These are phyloP conservation scores for Griposia aprilina DNA, from an alignment of 2,888 invertebrate genomes.

Conservation along the genomic window DNA sequence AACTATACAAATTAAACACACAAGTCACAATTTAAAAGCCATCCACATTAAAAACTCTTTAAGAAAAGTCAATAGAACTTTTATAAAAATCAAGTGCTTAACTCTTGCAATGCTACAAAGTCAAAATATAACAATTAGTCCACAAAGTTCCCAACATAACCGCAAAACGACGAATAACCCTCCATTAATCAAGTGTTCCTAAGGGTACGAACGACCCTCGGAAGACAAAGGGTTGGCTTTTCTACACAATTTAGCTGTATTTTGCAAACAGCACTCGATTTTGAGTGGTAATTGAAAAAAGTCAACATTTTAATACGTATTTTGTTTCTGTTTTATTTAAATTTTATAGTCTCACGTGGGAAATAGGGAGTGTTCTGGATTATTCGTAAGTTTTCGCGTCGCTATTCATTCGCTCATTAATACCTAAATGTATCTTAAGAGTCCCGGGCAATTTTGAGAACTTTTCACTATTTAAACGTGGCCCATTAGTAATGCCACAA, in stretches of 20 bases:
- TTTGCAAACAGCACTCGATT: conserved; percentile 86
- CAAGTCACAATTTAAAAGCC: conserved; percentile 60
- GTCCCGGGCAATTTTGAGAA: no score
- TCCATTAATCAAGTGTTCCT: conserved; percentile 78
- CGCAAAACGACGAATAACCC: conserved; percentile 72
- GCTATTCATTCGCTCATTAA: no score
- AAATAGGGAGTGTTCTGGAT: conserved; percentile 56
- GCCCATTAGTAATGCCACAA: no score
- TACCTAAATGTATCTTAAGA: no score
- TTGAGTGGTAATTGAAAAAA: conserved; percentile 76
- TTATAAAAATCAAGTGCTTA: conserved; percentile 35
- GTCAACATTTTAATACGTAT: conserved; percentile 76
- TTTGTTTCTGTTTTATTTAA: conserved; percentile 76
- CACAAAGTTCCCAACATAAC: conserved; percentile 61
- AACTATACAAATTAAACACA: conserved; percentile 40
- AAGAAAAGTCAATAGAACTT: conserved; percentile 27
- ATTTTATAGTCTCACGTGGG: conserved; percentile 76
- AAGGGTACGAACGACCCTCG: conserved; percentile 67
- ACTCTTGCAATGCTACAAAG: conserved; percentile 59
- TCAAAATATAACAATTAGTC: conserved; percentile 60
- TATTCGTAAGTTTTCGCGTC: no score
- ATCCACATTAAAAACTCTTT: conserved; percentile 44
- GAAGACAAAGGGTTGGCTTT: conserved; percentile 82
- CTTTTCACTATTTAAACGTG: no score
- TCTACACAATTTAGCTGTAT: conserved; percentile 85